Percentiles rank a stretch among this genome's conserved stretches.
Conservation (phyloP, 2,888 invertebrate genomes). For the Carabus problematicus region DNA sequence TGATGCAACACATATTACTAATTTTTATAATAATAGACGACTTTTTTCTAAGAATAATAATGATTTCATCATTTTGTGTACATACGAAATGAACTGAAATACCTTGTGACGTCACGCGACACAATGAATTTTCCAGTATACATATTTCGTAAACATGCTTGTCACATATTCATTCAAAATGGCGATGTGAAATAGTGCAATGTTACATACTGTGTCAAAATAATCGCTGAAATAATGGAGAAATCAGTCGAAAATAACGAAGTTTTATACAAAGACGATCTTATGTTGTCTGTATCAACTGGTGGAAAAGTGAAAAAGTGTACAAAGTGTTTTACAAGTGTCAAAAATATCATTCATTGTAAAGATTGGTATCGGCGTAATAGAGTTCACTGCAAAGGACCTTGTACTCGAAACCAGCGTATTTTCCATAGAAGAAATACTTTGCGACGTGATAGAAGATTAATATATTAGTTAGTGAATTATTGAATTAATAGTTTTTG, state of each 20-base stretch:
- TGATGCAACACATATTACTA: slow-evolving; percentile 27
- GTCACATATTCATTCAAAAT: slow-evolving; percentile 26
- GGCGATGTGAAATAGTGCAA: slow-evolving; percentile 29
- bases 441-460: slow-evolving; percentile 21
- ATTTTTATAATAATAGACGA: slow-evolving; percentile 1
- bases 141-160: neutral
- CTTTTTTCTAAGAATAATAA: neutral
- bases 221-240: slow-evolving; percentile 39
- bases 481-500: slow-evolving; percentile 6
- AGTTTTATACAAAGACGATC: slow-evolving; percentile 26
- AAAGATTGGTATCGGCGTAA: slow-evolving; percentile 25
- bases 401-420: slow-evolving; percentile 25
- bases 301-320: slow-evolving; percentile 29
- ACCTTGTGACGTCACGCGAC: neutral
- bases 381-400: slow-evolving; percentile 26
- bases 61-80: slow-evolving; percentile 19
- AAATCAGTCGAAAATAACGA: slow-evolving; percentile 35
- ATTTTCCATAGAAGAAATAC: slow-evolving; percentile 17
- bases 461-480: slow-evolving; percentile 26
- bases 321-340: slow-evolving; percentile 23
- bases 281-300: slow-evolving; percentile 27
- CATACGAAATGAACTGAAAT: slow-evolving; percentile 7
- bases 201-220: slow-evolving; percentile 21
- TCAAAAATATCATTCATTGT: slow-evolving; percentile 33
- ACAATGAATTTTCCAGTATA: neutral